These are phyloP conservation scores for Liparis tanakae DNA, from an alignment of 2,797 vertebrate species.

Conservation along the genomic window DNA sequence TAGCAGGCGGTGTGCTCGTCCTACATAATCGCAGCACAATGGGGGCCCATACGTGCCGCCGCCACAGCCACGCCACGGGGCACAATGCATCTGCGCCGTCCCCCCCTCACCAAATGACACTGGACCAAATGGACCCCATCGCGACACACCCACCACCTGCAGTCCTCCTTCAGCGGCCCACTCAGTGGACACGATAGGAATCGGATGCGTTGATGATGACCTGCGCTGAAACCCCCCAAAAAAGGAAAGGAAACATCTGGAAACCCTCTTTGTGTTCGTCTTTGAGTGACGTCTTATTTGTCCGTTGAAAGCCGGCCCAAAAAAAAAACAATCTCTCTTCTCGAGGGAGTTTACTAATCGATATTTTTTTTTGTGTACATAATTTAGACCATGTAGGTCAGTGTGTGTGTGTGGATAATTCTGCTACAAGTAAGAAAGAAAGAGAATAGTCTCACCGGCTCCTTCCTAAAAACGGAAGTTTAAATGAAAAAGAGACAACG, in stretches of 20 bases:
- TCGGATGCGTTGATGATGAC: constrained; percentile 22
- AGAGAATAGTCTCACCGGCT: neutral
- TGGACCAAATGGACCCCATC: constrained; percentile 69
- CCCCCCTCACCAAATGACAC: constrained; percentile 59
- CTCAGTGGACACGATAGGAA: constrained; percentile 16
- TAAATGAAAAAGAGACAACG: constrained; percentile 10
- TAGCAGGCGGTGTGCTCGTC: constrained; percentile 83
- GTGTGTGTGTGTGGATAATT: neutral
- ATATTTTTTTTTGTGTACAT: constrained; percentile 7
- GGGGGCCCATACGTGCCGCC: constrained; percentile 73
- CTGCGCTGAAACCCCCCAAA: constrained; percentile 6
- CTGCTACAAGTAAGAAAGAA: constrained; percentile 4
- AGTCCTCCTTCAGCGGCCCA: constrained; percentile 16
- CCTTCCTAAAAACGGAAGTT: constrained; percentile 11
- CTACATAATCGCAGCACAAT: constrained; percentile 87
- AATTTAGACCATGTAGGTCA: constrained; percentile 19
- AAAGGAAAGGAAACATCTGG: neutral
- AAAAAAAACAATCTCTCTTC: neutral
- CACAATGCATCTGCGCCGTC: constrained; percentile 69
- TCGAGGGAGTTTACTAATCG: constrained; percentile 4
- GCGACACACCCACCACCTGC: constrained; percentile 63
- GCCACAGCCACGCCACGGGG: constrained; percentile 74
- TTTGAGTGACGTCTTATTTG: constrained; percentile 15
- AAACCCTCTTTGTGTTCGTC: constrained; percentile 21
- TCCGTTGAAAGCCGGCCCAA: neutral